Conservation (phyloP, 2,888 invertebrate species). For the Diploptera punctata region DNA sequence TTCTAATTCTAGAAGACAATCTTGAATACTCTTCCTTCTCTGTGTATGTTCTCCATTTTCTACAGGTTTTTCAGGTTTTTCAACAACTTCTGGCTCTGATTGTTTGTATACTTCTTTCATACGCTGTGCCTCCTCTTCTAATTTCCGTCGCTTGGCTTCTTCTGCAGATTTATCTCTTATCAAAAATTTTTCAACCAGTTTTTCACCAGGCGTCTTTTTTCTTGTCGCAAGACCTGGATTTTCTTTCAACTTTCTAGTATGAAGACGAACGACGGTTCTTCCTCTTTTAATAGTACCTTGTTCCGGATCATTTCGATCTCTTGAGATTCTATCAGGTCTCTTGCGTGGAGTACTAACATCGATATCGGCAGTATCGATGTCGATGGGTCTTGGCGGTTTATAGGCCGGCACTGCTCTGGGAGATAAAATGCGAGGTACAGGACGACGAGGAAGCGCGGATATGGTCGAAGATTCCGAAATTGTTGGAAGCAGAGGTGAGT, state of each 20-base stretch:
- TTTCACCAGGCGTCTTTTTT: slow-evolving; percentile 68
- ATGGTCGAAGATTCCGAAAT: slow-evolving; percentile 64
- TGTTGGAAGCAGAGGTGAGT: slow-evolving; percentile 76
- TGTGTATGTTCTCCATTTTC: background rate
- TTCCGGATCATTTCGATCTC: slow-evolving; percentile 49
- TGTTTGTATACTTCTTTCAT: background rate
- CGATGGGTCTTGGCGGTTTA: slow-evolving; percentile 66
- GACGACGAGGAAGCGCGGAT: slow-evolving; percentile 49
- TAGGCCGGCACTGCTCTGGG: slow-evolving; percentile 32
- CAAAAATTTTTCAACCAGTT: slow-evolving; percentile 76
- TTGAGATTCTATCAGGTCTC: slow-evolving; percentile 34
- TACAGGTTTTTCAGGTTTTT: background rate
- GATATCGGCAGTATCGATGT: slow-evolving; percentile 85
- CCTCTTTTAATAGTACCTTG: slow-evolving; percentile 71
- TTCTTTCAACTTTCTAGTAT: slow-evolving; percentile 61
- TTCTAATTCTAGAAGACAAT: background rate
- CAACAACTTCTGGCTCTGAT: background rate
- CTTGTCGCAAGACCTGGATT: slow-evolving; percentile 59
- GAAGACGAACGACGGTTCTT: slow-evolving; percentile 75
- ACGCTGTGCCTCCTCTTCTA: slow-evolving; percentile 45
- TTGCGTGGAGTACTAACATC: slow-evolving; percentile 72
- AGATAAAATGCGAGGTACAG: slow-evolving; percentile 26
- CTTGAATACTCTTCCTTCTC: slow-evolving; percentile 8
- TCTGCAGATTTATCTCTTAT: slow-evolving; percentile 61
- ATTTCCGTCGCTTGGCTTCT: slow-evolving; percentile 21